A percentile compares a stretch with the other conserved stretches of the same genome.
Evolutionary conservation across 2,888 invertebrate species (phyloP).

Genomic region (Aphelenchoides bicaudatus): DNA sequence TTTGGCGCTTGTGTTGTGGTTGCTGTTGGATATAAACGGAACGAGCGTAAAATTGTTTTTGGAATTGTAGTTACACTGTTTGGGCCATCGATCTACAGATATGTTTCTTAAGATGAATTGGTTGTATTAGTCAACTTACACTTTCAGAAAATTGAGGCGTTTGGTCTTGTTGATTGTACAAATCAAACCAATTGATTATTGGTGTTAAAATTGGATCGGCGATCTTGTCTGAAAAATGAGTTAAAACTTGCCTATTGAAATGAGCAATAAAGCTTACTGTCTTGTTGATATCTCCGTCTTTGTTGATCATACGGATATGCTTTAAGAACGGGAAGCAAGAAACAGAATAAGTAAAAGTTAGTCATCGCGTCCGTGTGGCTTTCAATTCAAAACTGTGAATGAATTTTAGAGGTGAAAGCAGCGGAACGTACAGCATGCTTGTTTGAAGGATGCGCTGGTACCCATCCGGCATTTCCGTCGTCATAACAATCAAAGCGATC

Average conservation of each 20-base stretch:
- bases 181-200: background rate
- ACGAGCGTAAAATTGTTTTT: background rate
- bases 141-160: too few relatives aligned
- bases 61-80: background rate
- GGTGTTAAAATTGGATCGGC: conserved; percentile 7
- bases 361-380: too few relatives aligned
- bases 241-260: background rate
- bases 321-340: background rate
- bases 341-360: background rate
- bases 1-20: conserved; percentile 5
- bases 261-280: background rate
- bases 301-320: too few relatives aligned
- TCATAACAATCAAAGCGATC: too few relatives aligned
- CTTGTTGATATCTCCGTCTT: conserved; percentile 9
- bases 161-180: too few relatives aligned
- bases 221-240: background rate
- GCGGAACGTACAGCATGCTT: too few relatives aligned
- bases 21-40: conserved; percentile 4
- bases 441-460: too few relatives aligned
- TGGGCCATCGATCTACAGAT: conserved; percentile 11
- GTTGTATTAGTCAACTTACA: background rate
- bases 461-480: too few relatives aligned
- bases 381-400: too few relatives aligned
- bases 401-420: too few relatives aligned
- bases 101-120: background rate